A percentile compares a stretch with the other conserved stretches of the same genome.
These are phyloP conservation scores for Micronycteris hirsuta DNA, from an alignment of 2,113 vertebrate species.

Conservation along the genomic window DNA sequence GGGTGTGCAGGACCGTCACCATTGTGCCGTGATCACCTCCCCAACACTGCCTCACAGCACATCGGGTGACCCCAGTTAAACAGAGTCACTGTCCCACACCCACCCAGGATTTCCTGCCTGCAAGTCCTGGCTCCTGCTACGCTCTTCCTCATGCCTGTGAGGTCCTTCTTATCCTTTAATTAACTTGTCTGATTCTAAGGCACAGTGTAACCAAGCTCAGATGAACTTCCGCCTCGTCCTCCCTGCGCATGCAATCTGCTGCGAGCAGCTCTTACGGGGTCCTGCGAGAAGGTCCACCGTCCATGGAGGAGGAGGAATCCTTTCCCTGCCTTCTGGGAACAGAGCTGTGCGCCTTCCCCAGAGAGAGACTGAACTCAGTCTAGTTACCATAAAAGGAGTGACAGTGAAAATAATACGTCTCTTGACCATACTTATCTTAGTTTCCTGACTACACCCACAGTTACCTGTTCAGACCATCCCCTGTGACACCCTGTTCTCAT, in stretches of 20 bases:
- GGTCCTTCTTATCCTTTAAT: neutral
- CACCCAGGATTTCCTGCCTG: neutral
- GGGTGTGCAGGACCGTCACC: neutral
- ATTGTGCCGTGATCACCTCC: neutral
- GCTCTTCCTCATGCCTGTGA: neutral
- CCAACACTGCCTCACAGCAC: neutral
- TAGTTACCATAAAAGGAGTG: neutral
- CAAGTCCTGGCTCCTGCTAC: neutral
- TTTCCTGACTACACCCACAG: neutral
- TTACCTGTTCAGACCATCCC: no score
- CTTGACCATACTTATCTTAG: neutral
- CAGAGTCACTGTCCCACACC: neutral
- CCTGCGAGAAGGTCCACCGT: accelerated
- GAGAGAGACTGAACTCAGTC: neutral
- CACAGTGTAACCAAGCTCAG: no score
- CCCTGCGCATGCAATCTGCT: neutral
- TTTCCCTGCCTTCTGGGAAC: neutral
- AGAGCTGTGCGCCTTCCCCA: neutral
- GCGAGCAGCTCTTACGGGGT: neutral
- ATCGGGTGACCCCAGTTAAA: neutral
- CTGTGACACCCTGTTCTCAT: neutral
- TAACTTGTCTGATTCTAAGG: neutral
- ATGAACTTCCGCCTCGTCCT: no score
- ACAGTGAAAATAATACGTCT: neutral
- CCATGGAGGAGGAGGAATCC: neutral